Conservation (phyloP, 2,888 invertebrate genomes). For the Folsomia manolachei region DNA sequence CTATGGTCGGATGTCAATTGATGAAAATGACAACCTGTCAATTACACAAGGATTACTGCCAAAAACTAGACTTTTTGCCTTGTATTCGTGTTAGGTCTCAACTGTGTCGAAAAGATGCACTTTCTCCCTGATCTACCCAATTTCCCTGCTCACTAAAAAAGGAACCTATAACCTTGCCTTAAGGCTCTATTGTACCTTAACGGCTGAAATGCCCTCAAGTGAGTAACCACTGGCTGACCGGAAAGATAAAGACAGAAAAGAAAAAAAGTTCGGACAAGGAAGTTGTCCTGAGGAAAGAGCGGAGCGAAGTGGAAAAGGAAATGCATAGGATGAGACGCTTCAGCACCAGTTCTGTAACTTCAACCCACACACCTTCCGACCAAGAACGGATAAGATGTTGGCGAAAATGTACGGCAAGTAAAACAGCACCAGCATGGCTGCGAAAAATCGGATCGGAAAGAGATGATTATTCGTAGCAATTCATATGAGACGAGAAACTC, state of each 20-base stretch:
- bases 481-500: constrained; percentile 3
- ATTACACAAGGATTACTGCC: not conserved
- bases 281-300: not conserved
- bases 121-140: not conserved
- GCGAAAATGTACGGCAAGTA: too few relatives aligned
- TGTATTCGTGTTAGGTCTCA: not conserved
- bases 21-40: not conserved
- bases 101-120: not conserved
- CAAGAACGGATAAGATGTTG: not conserved
- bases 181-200: too few relatives aligned
- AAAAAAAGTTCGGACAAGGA: not conserved
- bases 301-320: not conserved
- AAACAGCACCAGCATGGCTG: too few relatives aligned
- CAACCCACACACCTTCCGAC: constrained; percentile 9
- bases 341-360: not conserved
- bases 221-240: not conserved
- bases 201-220: not conserved
- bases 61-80: not conserved
- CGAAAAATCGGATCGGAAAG: constrained; percentile 4
- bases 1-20: not conserved
- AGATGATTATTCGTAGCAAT: constrained; percentile 5
- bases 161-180: not conserved
- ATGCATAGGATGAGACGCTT: constrained; percentile 1
- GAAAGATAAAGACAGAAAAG: not conserved
- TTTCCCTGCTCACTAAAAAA: not conserved